Evolutionary conservation across 2,888 invertebrate species (phyloP), one percentile per base, ranked within the genome.

Genomic region (Patella pellucida): DNA sequence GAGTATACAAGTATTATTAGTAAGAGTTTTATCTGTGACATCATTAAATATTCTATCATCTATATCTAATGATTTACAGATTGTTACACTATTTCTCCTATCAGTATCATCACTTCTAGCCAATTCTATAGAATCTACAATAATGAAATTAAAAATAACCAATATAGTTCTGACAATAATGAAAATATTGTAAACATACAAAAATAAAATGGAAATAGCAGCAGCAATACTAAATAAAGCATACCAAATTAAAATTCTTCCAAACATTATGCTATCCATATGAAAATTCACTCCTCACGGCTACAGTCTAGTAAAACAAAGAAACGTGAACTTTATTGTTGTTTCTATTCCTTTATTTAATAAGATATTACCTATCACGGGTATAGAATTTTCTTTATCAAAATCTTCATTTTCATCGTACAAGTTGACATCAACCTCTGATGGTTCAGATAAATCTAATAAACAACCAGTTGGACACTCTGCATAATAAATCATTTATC

Each of bases 41-140:
- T 76, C 78, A 31, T 70, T 74, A 31, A 76, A 23, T n/a, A 76
- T 52, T 7, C 69, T 12, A 12, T 78, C 74, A 15, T 78, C 76
- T n/a, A 69, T 3, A 15, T 76, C 72, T 2, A 72, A 62, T 19
- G 23, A 62, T 23, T 41, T 41, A 41, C 41, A 41, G 41, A 41
- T 41, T 41, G 69, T 50, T n/a, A 52, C 41, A 54, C 76, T 74
- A 51, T 69, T 52, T 16, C 73, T 54, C 50, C 73, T 41, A 12
- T 68, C 69, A 23, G 31, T 52, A 1, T 73, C 73, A 68, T 71
- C 73, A 27, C 73, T 71, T 27, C 78, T 70, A 12, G 73, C 41
- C 23, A 78, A 62, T 51, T 78, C 78, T 51, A 78, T 76, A 27
- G 73, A 71, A 19, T 78, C 78, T 78, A 69, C 52, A 73, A 75